These are phyloP conservation scores for Drosophila burlai DNA, from an alignment of 1,140 invertebrate species.

Conservation along the genomic window DNA sequence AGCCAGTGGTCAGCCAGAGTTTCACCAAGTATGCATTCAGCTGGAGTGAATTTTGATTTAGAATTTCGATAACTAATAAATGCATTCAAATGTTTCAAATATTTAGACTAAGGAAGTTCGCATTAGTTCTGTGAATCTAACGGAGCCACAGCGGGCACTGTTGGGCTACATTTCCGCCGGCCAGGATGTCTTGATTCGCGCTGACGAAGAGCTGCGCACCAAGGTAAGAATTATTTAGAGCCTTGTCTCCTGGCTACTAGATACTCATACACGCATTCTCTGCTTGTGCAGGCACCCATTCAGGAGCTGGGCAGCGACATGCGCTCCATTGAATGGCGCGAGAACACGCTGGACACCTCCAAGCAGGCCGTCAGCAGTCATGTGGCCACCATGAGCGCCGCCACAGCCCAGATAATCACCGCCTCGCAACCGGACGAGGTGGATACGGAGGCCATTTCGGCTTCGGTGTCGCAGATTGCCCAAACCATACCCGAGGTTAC, in stretches of 20 bases:
- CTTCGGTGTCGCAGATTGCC: slow-evolving; percentile 98
- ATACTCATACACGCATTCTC: not conserved
- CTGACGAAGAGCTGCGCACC: slow-evolving; percentile 92
- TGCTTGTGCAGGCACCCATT: slow-evolving; percentile 88
- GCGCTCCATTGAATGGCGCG: slow-evolving; percentile 96
- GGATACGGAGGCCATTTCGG: slow-evolving; percentile 97
- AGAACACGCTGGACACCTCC: slow-evolving; percentile 96
- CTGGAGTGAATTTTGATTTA: not conserved
- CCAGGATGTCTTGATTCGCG: slow-evolving; percentile 93
- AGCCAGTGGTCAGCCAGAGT: slow-evolving; percentile 68
- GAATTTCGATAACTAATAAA: not conserved
- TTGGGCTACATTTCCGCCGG: slow-evolving; percentile 95
- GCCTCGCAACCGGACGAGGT: slow-evolving; percentile 91
- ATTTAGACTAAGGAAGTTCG: slow-evolving; percentile 93
- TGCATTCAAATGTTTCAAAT: not conserved
- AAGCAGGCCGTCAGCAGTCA: slow-evolving; percentile 98
- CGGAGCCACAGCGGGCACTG: slow-evolving; percentile 96
- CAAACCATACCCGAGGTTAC: slow-evolving; percentile 98
- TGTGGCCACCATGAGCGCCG: slow-evolving; percentile 99
- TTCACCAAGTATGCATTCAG: slow-evolving; percentile 74
- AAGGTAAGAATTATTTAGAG: slow-evolving; percentile 81
- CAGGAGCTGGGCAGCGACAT: slow-evolving; percentile 91
- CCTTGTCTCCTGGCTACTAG: not conserved
- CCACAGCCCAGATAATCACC: slow-evolving; percentile 98
- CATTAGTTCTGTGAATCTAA: slow-evolving; percentile 91